A percentile compares a stretch with the other conserved stretches of the same genome.
Evolutionary conservation across 2,888 invertebrate genomes (phyloP).

Genomic region (Drosophila sordidapex): DNA sequence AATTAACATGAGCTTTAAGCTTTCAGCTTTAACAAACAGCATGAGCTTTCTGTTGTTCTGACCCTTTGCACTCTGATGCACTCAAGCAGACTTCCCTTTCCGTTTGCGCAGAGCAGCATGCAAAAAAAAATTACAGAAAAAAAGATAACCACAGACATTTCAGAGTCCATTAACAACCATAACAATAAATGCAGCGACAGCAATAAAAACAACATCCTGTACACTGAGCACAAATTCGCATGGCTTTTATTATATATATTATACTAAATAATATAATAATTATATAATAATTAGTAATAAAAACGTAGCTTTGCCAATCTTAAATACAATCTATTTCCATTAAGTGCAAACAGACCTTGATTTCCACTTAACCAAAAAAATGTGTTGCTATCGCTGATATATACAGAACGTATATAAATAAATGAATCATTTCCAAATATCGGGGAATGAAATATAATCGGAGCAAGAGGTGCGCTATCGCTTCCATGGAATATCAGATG

Average conservation of each 20-base stretch:
- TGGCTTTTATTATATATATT: no score
- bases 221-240: not conserved
- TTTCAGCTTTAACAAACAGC: not conserved
- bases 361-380: not conserved
- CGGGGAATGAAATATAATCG: conserved; percentile 21
- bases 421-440: conserved; percentile 22
- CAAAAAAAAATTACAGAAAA: conserved; percentile 36
- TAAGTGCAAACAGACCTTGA: not conserved
- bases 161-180: conserved; percentile 16
- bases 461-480: conserved; percentile 31
- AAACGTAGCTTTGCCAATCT: not conserved
- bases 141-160: conserved; percentile 11
- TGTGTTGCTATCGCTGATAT: not conserved
- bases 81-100: conserved; percentile 73
- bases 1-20: not conserved
- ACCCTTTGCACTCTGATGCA: conserved; percentile 49
- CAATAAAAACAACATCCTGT: conserved; percentile 11
- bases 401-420: not conserved
- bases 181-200: conserved; percentile 16
- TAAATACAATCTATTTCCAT: not conserved
- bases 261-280: no score
- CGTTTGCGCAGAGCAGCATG: conserved; percentile 62
- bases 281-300: not conserved
- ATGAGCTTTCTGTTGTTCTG: conserved; percentile 6
- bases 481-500: conserved; percentile 46